Percentiles rank a stretch among this genome's conserved stretches.
These are phyloP conservation scores for Monochamus saltuarius DNA, from an alignment of 1,140 invertebrate genomes.

Conservation along the genomic window DNA sequence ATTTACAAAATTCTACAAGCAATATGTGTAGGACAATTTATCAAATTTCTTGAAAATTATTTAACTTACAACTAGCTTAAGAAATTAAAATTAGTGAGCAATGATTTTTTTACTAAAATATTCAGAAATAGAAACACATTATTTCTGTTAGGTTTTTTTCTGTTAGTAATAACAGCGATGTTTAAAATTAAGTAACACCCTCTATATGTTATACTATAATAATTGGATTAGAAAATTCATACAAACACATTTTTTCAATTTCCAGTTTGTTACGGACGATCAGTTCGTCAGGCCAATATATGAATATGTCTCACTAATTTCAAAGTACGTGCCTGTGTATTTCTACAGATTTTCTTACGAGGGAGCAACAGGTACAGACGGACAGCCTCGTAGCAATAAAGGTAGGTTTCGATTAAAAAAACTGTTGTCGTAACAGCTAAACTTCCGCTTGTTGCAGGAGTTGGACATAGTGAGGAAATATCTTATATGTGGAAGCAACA, in stretches of 20 bases:
- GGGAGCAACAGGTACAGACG: conserved; percentile 13
- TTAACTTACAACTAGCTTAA: too few species aligned
- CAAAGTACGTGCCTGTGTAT: conserved; percentile 14
- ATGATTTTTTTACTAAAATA: too few species aligned
- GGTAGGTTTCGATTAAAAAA: conserved; percentile 7
- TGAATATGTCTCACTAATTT: conserved; percentile 14
- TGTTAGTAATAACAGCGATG: too few species aligned
- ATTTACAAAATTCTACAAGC: too few species aligned
- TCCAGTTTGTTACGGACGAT: conserved; percentile 24
- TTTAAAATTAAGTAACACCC: too few species aligned
- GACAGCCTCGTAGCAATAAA: background rate
- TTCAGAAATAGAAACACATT: too few species aligned
- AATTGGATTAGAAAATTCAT: too few species aligned
- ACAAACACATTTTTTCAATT: background rate
- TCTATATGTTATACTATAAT: too few species aligned
- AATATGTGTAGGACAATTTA: too few species aligned
- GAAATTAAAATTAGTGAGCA: too few species aligned
- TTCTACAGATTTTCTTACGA: conserved; percentile 25
- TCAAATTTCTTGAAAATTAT: too few species aligned
- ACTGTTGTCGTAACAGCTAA: background rate
- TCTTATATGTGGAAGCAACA: conserved; percentile 17
- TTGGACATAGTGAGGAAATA: conserved; percentile 3
- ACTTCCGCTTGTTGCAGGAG: conserved; percentile 1
- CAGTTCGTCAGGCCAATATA: conserved; percentile 21
- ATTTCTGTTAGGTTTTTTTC: too few species aligned